Evolutionary conservation across 2,888 invertebrate genomes (phyloP).

Genomic region (Sericinus montela): DNA sequence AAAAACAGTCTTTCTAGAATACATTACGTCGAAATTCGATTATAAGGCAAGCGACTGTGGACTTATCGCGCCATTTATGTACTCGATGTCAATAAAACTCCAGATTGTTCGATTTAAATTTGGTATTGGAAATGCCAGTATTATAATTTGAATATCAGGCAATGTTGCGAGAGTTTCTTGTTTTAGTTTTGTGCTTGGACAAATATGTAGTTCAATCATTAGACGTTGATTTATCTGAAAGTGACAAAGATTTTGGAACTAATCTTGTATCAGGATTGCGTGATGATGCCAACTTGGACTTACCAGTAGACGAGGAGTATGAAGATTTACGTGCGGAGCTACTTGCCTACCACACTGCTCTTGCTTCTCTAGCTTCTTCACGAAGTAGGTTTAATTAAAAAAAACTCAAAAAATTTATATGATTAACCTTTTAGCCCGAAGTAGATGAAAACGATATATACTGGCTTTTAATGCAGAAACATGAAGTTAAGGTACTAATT

Average conservation of each 20-base stretch:
- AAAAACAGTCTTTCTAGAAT: background rate
- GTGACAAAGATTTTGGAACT: slow-evolving; percentile 36
- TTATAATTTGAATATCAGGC: slow-evolving; percentile 2
- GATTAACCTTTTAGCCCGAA: no score
- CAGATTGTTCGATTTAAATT: slow-evolving; percentile 23
- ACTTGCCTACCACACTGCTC: slow-evolving; percentile 58
- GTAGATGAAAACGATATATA: no score
- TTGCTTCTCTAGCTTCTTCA: slow-evolving; percentile 40
- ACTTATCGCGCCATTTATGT: slow-evolving; percentile 51
- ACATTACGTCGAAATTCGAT: slow-evolving; percentile 1
- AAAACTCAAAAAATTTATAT: no score
- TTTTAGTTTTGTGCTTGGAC: slow-evolving; percentile 4
- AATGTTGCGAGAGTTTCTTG: slow-evolving; percentile 10
- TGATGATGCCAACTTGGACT: slow-evolving; percentile 55
- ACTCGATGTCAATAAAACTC: slow-evolving; percentile 50
- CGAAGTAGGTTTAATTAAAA: slow-evolving; percentile 13
- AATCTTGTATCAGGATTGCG: slow-evolving; percentile 41
- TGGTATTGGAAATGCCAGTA: background rate
- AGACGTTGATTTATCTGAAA: slow-evolving; percentile 15
- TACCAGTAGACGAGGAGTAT: slow-evolving; percentile 62
- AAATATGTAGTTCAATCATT: background rate
- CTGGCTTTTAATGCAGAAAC: no score
- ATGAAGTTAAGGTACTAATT: no score
- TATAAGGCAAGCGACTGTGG: background rate
- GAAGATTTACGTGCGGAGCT: slow-evolving; percentile 66